Conservation (phyloP, 2,888 invertebrate species). For the Tinea trinotella region DNA sequence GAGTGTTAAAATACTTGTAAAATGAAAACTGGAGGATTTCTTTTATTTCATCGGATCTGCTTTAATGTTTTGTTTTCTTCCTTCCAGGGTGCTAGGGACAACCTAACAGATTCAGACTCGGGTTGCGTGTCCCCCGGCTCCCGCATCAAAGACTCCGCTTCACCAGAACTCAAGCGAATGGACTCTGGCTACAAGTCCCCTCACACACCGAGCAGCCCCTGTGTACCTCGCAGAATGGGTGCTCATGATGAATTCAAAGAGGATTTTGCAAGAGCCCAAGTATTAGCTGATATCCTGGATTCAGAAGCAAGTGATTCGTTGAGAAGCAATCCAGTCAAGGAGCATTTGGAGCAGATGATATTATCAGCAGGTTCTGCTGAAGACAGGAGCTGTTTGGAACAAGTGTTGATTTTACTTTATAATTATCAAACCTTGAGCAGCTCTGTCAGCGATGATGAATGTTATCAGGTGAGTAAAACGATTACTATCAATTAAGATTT, state of each 20-base stretch:
- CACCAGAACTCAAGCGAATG: slow-evolving; percentile 67
- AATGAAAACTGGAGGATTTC: no score
- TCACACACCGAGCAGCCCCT: slow-evolving; percentile 57
- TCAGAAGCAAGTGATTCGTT: slow-evolving; percentile 60
- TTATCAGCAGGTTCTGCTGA: slow-evolving; percentile 64
- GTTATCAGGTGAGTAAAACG: slow-evolving; percentile 54
- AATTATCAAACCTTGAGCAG: slow-evolving; percentile 72
- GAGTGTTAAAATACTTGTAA: no score
- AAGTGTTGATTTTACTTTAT: slow-evolving; percentile 74
- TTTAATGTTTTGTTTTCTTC: no score
- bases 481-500: not conserved
- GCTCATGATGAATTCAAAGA: slow-evolving; percentile 61
- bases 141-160: slow-evolving; percentile 66
- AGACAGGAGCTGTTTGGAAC: slow-evolving; percentile 75
- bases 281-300: slow-evolving; percentile 56
- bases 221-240: slow-evolving; percentile 48
- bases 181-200: slow-evolving; percentile 70
- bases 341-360: slow-evolving; percentile 66
- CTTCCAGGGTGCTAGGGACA: slow-evolving; percentile 63
- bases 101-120: slow-evolving; percentile 67
- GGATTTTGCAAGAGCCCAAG: slow-evolving; percentile 65
- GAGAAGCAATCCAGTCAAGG: slow-evolving; percentile 61
- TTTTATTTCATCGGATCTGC: no score
- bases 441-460: slow-evolving; percentile 70
- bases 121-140: slow-evolving; percentile 70